Percentiles rank a stretch among this genome's conserved stretches.
Conservation (phyloP, 2,113 vertebrate species). For the human (Homo sapiens) region GRCh38 chr4:138649501-138650000, state of each 20-base stretch:
- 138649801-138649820: slow-evolving; percentile 4
- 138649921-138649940: slow-evolving; percentile 62
- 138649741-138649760: not conserved
- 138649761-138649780: not conserved
- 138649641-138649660: not conserved
- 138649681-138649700: slow-evolving; percentile 30
- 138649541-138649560: not conserved
- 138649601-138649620: slow-evolving; percentile 5
- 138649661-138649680: not conserved
- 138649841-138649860: slow-evolving; percentile 44
- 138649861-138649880: slow-evolving; percentile 54
- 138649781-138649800: not conserved
- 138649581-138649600: not conserved
- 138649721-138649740: not conserved
- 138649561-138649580: not conserved
- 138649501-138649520: not conserved
- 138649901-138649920: slow-evolving; percentile 53
- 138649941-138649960: slow-evolving; percentile 36
- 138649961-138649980: slow-evolving; percentile 68
- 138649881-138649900: slow-evolving; percentile 51
- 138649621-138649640: not conserved
- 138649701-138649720: not conserved
- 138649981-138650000: slow-evolving; percentile 56
- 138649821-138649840: slow-evolving; percentile 38
- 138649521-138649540: not conserved